A percentile compares a stretch with the other conserved stretches of the same genome.
phyloP scores from a whole-genome alignment of 2,113 vertebrate genomes.

The Epinephelus fuscoguttatus region DNA sequence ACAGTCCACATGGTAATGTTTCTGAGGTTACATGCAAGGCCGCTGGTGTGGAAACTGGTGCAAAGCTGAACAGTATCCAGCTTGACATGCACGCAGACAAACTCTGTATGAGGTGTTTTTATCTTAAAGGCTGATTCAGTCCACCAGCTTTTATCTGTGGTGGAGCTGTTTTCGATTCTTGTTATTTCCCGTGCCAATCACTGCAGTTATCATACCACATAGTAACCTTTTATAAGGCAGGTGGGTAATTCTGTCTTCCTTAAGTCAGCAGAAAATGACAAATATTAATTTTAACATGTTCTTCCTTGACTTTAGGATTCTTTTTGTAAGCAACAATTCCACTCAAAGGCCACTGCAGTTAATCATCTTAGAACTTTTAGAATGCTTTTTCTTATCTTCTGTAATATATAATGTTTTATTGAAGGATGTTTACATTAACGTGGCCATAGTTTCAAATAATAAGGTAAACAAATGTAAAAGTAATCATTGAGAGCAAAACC shows the following conservation, averaged over 20 bases:
- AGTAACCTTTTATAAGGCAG: background rate
- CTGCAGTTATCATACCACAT: no score
- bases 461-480: no score
- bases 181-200: background rate
- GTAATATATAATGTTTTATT: no score
- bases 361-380: no score
- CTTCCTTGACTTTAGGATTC: no score
- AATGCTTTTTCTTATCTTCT: no score
- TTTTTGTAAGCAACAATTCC: background rate
- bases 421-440: no score
- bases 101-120: background rate
- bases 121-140: background rate
- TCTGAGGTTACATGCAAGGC: constrained; percentile 13
- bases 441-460: no score
- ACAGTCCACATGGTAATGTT: constrained; percentile 11
- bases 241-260: background rate
- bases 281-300: background rate
- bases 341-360: background rate
- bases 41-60: background rate
- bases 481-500: no score
- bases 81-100: background rate
- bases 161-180: background rate
- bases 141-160: background rate
- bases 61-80: constrained; percentile 1
- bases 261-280: background rate